Percentiles rank a stretch among this genome's conserved stretches.
Conservation (phyloP, 2,113 vertebrate species). For the Anolis sagrei region DNA sequence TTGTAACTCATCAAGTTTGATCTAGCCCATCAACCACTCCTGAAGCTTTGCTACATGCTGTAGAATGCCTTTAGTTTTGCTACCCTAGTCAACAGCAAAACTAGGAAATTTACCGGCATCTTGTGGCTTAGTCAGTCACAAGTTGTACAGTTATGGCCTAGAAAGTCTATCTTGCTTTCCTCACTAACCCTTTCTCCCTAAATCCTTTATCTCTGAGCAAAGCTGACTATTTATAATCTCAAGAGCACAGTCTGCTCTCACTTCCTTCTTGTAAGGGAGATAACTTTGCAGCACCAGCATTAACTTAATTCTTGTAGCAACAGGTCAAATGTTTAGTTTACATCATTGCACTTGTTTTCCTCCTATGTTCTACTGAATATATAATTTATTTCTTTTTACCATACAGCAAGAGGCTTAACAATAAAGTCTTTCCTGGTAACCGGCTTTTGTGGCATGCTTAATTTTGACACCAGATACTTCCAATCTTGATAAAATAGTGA, state of each 20-base stretch:
- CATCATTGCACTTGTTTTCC: neutral
- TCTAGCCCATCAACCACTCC: no score
- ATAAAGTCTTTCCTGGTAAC: neutral
- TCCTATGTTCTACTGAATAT: neutral
- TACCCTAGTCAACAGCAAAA: neutral
- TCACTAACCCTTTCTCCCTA: no score
- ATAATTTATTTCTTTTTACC: neutral
- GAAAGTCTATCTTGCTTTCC: neutral
- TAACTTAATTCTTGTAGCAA: neutral
- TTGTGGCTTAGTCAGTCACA: neutral
- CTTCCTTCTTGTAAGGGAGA: neutral
- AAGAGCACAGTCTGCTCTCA: neutral
- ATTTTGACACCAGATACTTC: neutral
- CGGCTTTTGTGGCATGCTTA: neutral
- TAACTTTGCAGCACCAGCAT: neutral
- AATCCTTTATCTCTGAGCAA: neutral
- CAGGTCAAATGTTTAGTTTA: neutral
- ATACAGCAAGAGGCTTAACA: neutral
- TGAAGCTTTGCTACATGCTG: neutral
- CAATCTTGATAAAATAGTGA: no score
- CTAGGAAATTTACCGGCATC: neutral
- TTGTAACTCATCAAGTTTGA: no score
- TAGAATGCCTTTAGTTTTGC: neutral
- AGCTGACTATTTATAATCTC: neutral
- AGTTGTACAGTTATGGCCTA: neutral